These are phyloP conservation scores for Raja brachyura DNA, from an alignment of 2,113 vertebrate genomes.

Conservation along the genomic window DNA sequence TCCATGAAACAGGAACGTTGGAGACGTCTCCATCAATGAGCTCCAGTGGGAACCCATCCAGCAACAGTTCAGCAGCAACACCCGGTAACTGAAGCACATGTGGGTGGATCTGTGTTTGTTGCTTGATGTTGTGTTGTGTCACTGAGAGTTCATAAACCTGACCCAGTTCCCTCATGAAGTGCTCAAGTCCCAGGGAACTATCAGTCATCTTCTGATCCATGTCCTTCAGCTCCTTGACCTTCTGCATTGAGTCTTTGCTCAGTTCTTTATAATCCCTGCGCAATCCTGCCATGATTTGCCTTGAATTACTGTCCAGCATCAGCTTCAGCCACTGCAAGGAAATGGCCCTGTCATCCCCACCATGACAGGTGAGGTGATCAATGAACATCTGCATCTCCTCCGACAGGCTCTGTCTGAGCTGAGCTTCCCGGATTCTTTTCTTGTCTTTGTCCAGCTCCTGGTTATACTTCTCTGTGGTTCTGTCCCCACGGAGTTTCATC, in stretches of 20 bases:
- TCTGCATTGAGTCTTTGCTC: conserved; percentile 38
- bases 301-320: conserved; percentile 50
- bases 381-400: conserved; percentile 54
- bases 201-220: conserved; percentile 50
- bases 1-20: too few relatives aligned
- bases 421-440: conserved; percentile 43
- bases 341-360: conserved; percentile 49
- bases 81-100: conserved; percentile 45
- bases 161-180: conserved; percentile 61
- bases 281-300: conserved; percentile 42
- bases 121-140: not conserved
- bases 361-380: conserved; percentile 45
- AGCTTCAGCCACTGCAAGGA: conserved; percentile 61
- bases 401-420: conserved; percentile 51
- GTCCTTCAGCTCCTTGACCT: conserved; percentile 42
- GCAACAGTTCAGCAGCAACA: conserved; percentile 51
- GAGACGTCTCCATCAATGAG: too few relatives aligned
- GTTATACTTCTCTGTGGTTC: conserved; percentile 37
- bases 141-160: conserved; percentile 52
- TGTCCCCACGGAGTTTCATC: conserved; percentile 38
- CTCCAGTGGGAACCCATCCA: too few relatives aligned
- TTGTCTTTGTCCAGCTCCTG: conserved; percentile 44
- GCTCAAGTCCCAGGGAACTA: conserved; percentile 55
- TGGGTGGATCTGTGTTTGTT: not conserved
- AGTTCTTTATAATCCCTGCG: conserved; percentile 38